Evolutionary conservation across 2,113 vertebrate genomes (phyloP).

Genomic region (Zosterops hypoxanthus): DNA sequence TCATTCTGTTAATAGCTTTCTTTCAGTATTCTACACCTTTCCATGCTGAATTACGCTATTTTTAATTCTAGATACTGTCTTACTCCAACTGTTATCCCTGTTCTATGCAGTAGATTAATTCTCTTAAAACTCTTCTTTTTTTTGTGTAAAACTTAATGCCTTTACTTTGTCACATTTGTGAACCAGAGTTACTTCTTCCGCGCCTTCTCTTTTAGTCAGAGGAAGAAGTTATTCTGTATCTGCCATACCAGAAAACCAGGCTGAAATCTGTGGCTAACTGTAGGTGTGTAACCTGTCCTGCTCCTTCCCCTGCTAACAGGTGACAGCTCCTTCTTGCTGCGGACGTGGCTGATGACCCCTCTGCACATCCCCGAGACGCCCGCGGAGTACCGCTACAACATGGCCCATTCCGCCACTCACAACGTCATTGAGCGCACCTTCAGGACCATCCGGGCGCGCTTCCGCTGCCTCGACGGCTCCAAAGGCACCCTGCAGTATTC

Average conservation of each 20-base stretch:
- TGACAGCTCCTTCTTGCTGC: conserved; percentile 85
- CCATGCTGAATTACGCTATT: neutral
- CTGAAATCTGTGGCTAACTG: neutral
- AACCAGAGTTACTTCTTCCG: neutral
- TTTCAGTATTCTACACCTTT: neutral
- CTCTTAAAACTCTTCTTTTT: neutral
- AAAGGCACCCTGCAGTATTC: conserved; percentile 94
- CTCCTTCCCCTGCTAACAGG: conserved; percentile 69
- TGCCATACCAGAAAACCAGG: neutral
- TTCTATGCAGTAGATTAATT: neutral
- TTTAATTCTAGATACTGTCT: neutral
- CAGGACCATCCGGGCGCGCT: conserved; percentile 87
- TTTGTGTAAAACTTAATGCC: neutral
- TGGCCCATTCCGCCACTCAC: conserved; percentile 87
- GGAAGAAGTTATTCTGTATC: neutral
- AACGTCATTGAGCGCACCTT: conserved; percentile 88
- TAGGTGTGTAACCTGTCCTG: neutral
- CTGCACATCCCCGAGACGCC: conserved; percentile 84
- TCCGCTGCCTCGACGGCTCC: conserved; percentile 91
- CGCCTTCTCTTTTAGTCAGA: neutral
- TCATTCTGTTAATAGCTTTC: neutral
- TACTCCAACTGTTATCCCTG: neutral
- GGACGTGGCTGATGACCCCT: conserved; percentile 92
- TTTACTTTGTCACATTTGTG: neutral
- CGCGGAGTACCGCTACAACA: conserved; percentile 87